Percentiles rank a stretch among this genome's conserved stretches.
These are phyloP conservation scores for Pungitius pungitius DNA, from an alignment of 2,113 vertebrate genomes.

Conservation along the genomic window DNA sequence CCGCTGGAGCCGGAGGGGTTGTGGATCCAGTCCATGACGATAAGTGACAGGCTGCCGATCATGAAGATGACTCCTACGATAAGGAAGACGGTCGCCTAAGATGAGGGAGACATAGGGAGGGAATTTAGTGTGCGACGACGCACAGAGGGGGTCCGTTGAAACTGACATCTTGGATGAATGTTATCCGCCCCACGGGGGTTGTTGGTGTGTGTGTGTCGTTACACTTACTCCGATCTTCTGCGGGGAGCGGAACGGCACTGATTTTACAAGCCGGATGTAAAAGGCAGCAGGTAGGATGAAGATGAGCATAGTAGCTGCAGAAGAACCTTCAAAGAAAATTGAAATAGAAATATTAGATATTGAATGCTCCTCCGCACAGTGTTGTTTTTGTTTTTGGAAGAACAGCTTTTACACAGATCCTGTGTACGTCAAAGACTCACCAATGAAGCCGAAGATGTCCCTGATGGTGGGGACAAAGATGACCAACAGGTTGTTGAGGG, in stretches of 20 bases:
- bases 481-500: conserved; percentile 90
- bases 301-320: conserved; percentile 95
- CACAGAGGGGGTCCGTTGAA: neutral
- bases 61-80: conserved; percentile 91
- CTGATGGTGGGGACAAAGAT: conserved; percentile 97
- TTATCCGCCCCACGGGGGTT: neutral
- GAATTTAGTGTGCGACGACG: conserved; percentile 11
- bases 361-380: neutral
- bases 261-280: conserved; percentile 92
- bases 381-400: neutral
- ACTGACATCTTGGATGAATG: conserved; percentile 11
- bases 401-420: neutral
- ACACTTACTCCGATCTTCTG: conserved; percentile 93
- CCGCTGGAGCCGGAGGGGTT: conserved; percentile 82
- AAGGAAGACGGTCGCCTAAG: conserved; percentile 90
- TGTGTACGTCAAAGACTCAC: conserved; percentile 75
- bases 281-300: conserved; percentile 96
- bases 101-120: conserved; percentile 44
- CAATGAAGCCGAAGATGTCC: conserved; percentile 99
- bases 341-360: neutral
- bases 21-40: conserved; percentile 94
- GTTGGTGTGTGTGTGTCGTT: neutral
- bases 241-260: conserved; percentile 85
- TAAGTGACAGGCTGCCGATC: conserved; percentile 93
- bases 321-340: conserved; percentile 83